Evolutionary conservation across 2,797 vertebrate species (phyloP).

Genomic region (Meda fulgida): DNA sequence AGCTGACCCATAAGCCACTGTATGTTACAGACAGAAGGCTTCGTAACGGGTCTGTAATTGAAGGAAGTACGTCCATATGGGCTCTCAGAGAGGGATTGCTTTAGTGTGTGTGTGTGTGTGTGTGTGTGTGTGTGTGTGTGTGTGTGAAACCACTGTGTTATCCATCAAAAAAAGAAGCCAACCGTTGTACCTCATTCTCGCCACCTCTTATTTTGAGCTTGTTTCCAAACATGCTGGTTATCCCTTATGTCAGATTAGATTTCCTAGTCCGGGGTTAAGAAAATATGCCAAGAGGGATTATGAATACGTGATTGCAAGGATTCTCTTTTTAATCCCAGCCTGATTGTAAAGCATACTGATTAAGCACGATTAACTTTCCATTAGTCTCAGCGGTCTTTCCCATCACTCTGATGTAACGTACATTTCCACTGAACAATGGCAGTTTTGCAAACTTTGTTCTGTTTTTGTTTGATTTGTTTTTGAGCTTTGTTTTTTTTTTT

Average conservation of each 20-base stretch:
- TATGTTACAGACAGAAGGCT: constrained; percentile 24
- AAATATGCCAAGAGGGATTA: constrained; percentile 70
- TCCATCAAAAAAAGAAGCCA: constrained; percentile 20
- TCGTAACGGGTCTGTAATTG: not conserved
- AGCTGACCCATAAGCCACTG: constrained; percentile 46
- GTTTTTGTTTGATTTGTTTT: not conserved
- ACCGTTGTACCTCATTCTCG: constrained; percentile 20
- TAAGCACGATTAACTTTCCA: constrained; percentile 55
- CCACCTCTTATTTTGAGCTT: constrained; percentile 39
- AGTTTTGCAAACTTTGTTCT: not conserved
- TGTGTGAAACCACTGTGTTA: not conserved
- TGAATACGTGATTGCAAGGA: constrained; percentile 59
- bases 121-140: not conserved
- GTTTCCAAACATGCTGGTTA: constrained; percentile 70
- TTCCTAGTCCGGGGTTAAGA: constrained; percentile 59
- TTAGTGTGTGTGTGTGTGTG: not conserved
- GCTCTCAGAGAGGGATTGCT: constrained; percentile 17
- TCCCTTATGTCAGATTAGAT: constrained; percentile 60
- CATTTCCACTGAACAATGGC: not conserved
- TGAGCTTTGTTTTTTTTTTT: not conserved
- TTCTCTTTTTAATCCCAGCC: constrained; percentile 71
- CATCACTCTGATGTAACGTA: not conserved
- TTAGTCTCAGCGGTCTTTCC: constrained; percentile 45
- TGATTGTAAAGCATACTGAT: constrained; percentile 67
- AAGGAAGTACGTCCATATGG: constrained; percentile 25